phyloP scores from a whole-genome alignment of 2,797 vertebrate species.

The Helarctos malayanus region DNA sequence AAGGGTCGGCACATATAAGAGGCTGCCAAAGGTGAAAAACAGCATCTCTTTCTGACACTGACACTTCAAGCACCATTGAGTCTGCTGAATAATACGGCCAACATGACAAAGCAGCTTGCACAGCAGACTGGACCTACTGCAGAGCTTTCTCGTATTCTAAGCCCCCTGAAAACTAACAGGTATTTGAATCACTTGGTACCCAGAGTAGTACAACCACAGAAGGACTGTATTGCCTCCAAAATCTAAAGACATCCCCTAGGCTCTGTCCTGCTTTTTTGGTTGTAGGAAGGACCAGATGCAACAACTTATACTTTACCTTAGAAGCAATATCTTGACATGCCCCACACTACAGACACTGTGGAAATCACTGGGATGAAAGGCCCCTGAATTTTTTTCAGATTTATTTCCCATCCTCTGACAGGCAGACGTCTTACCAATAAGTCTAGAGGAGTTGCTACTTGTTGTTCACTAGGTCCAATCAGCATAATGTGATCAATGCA shows the following conservation, averaged over 20 bases:
- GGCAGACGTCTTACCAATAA: not conserved
- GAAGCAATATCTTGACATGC: not conserved
- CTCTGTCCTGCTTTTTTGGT: not conserved
- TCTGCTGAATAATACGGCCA: not conserved
- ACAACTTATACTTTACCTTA: not conserved
- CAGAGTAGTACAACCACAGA: not conserved
- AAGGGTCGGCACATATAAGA: not conserved
- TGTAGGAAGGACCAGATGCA: not conserved
- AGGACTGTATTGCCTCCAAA: not conserved
- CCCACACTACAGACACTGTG: not conserved
- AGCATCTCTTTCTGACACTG: not conserved
- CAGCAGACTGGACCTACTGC: not conserved
- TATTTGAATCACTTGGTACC: not conserved
- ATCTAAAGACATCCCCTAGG: not conserved
- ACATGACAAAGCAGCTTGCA: not conserved
- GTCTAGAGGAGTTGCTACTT: not conserved
- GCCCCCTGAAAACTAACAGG: not conserved
- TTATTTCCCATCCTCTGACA: not conserved
- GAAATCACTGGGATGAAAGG: not conserved
- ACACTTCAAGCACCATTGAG: not conserved
- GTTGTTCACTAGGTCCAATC: not conserved
- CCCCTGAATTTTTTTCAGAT: not conserved
- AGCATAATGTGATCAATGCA: not conserved
- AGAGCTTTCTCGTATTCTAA: not conserved
- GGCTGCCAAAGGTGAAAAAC: not conserved